phyloP scores from a whole-genome alignment of 2,113 vertebrate genomes.

The Cochlearius cochlearius region DNA sequence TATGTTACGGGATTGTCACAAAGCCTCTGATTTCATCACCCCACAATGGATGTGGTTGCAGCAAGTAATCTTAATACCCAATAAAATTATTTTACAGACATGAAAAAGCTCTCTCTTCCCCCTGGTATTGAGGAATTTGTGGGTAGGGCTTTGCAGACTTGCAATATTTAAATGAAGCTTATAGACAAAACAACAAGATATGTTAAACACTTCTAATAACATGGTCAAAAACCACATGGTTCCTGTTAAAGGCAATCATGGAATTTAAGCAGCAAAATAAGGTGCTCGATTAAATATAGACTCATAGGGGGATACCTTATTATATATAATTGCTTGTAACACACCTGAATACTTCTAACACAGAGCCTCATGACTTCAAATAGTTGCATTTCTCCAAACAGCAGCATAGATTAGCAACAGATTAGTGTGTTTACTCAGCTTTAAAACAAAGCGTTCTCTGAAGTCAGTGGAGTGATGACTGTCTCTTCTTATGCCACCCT shows the following conservation, averaged over 20 bases:
- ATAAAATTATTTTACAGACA: constrained; percentile 54
- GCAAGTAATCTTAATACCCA: constrained; percentile 50
- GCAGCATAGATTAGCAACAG: neutral
- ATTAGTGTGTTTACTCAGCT: neutral
- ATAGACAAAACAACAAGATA: constrained; percentile 47
- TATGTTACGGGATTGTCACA: constrained; percentile 24
- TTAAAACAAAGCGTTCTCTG: neutral
- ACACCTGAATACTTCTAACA: neutral
- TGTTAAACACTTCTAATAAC: constrained; percentile 23
- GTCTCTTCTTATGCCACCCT: neutral
- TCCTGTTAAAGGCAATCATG: neutral
- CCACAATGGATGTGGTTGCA: constrained; percentile 19
- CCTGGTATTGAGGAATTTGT: constrained; percentile 45
- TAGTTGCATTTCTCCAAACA: neutral
- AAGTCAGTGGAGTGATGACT: neutral
- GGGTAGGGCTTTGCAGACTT: constrained; percentile 51
- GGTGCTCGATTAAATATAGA: neutral
- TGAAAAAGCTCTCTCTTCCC: constrained; percentile 37
- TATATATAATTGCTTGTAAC: neutral
- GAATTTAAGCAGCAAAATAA: constrained; percentile 23
- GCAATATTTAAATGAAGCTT: constrained; percentile 36
- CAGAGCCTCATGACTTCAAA: neutral
- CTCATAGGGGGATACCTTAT: neutral
- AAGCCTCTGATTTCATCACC: constrained; percentile 60
- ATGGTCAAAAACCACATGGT: neutral